phyloP scores from a whole-genome alignment of 2,888 invertebrate species.

The Heteromurus nitidus region DNA sequence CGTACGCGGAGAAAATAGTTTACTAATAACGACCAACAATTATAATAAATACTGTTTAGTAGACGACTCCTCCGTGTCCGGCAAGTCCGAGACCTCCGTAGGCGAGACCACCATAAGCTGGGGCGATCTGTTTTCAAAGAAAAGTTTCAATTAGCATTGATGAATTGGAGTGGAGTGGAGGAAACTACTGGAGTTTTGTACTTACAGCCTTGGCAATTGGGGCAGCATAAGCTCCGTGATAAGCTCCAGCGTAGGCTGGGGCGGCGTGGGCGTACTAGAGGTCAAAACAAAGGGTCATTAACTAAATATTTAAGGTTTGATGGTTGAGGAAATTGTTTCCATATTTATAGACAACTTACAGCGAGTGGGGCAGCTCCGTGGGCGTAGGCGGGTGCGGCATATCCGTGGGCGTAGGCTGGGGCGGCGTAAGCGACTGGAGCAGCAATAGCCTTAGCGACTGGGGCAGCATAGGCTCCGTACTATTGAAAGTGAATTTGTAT shows the following conservation, averaged over 20 bases:
- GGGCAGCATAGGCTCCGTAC: conserved; percentile 16
- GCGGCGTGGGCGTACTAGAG: conserved; percentile 1
- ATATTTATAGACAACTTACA: conserved; percentile 17
- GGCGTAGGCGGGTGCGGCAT: conserved; percentile 16
- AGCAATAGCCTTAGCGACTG: conserved; percentile 42
- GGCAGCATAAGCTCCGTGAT: conserved; percentile 30
- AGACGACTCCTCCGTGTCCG: conserved; percentile 14
- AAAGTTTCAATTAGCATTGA: neutral
- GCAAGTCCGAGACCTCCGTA: conserved; percentile 37
- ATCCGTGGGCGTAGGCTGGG: conserved; percentile 21
- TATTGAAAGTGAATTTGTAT: no score
- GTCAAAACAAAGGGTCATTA: no score
- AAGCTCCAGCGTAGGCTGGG: conserved; percentile 10
- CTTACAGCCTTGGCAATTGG: conserved; percentile 39
- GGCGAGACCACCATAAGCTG: conserved; percentile 14
- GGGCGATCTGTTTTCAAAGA: neutral
- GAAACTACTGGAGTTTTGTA: neutral
- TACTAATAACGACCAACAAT: no score
- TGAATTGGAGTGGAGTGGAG: neutral
- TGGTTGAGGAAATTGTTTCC: neutral
- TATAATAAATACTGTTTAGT: conserved; percentile 50
- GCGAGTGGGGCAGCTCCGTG: conserved; percentile 34
- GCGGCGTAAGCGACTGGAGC: conserved; percentile 26
- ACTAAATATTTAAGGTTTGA: no score
- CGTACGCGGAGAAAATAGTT: no score